phyloP scores from a whole-genome alignment of 2,113 vertebrate genomes.

The Typhlomys cinereus region DNA sequence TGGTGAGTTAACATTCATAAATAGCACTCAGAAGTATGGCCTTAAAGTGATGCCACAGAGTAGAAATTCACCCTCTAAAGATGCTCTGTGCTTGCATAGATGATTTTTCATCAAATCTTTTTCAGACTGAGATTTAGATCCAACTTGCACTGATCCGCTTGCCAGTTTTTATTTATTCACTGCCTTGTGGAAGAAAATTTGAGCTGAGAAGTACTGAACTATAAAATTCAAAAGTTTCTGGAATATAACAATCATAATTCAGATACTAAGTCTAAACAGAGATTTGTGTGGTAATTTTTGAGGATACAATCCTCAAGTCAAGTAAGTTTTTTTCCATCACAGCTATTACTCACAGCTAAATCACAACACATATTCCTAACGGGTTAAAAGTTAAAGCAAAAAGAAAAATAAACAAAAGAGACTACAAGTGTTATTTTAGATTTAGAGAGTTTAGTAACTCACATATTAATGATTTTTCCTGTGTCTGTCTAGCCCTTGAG shows the following conservation, averaged over 20 bases:
- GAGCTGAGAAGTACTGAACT: not conserved
- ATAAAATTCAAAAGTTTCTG: too few species aligned
- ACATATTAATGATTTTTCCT: not conserved
- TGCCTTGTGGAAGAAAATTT: not conserved
- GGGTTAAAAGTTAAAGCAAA: not conserved
- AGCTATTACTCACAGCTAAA: not conserved
- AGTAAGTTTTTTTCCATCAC: not conserved
- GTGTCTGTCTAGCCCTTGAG: not conserved
- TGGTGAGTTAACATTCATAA: not conserved
- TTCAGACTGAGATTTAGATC: not conserved
- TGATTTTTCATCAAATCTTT: not conserved
- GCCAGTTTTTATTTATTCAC: not conserved
- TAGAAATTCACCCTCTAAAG: not conserved
- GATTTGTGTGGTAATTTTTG: constrained; percentile 20
- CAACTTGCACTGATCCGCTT: not conserved
- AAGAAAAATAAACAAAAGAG: not conserved
- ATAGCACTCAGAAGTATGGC: not conserved
- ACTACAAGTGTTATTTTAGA: not conserved
- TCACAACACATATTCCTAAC: not conserved
- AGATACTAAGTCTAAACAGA: not conserved
- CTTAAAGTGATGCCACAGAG: not conserved
- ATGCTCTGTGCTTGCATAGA: not conserved
- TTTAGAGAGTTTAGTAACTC: not conserved
- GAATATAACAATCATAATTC: not conserved
- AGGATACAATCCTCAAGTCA: not conserved